Conservation (phyloP, 1,140 invertebrate species). For the Diprion similis region DNA sequence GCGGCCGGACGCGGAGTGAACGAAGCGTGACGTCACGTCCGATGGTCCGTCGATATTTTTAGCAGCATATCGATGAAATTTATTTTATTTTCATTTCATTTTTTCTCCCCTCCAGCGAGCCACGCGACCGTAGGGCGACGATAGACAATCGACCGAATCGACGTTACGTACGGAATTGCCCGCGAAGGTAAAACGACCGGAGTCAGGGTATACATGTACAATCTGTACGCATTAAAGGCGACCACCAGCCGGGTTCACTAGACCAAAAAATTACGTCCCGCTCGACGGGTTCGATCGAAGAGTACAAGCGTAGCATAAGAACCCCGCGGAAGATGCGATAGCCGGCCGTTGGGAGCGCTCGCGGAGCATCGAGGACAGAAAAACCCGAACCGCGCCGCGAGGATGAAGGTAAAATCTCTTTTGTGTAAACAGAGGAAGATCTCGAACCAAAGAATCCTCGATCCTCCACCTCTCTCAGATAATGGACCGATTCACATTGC, state of each 20-base stretch:
- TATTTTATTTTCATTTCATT: background rate
- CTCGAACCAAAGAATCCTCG: background rate
- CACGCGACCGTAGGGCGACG: slow-evolving; percentile 1
- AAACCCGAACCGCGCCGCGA: background rate
- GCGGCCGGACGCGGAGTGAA: background rate
- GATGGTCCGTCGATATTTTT: background rate
- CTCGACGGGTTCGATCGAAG: background rate
- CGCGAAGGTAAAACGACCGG: no score
- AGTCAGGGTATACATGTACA: no score
- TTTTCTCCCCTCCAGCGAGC: background rate
- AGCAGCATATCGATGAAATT: no score
- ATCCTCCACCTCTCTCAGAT: no score
- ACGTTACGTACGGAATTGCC: background rate
- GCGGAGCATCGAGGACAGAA: background rate
- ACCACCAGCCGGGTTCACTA: slow-evolving; percentile 12
- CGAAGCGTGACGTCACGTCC: background rate
- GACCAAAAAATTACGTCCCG: slow-evolving; percentile 15
- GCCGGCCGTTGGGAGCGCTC: no score
- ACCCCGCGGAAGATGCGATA: no score
- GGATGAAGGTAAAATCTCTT: background rate
- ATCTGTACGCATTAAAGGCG: background rate
- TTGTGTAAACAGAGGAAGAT: background rate
- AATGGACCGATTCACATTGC: background rate
- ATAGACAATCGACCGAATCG: background rate
- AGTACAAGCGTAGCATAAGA: background rate